Base-by-base conservation (phyloP, 2,888 invertebrate species). In the Papilio elwesi region DNA sequence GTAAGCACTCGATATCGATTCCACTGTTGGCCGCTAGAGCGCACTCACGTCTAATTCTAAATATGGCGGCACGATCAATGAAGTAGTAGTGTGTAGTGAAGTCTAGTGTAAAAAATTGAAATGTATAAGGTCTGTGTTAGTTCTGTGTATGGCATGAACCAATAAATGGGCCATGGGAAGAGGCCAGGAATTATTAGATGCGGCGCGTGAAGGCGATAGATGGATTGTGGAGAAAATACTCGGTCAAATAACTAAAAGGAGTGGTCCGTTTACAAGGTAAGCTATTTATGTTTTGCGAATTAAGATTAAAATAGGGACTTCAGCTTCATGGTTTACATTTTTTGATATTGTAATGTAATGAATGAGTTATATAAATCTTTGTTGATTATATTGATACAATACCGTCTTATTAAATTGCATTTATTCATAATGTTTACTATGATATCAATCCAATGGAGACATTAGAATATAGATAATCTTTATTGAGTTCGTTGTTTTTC, bases 101-200 rank as follows among this genome's bases (percentile, higher is more conserved):
- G 82, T 95, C 86, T 88, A 90, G 90, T 90, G 90, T 90, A 94
- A 92, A 92, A 87, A 86, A 86, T 85, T 90, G 88, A 86, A 90
- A 91, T 90, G 89, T 83, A 87, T 80, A 79, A 83, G 83, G 80
- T 85, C 81, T 88, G 91, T 94, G 92, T 93, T 90, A 90, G 92
- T 94, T 93, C 92, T 88, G 87, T 90, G 90, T 86, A 87, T 90
- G 87, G 83, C 86, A 83, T 79, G 84, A 83, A 81, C 77, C 80
- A 84, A 88, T 89, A 85, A 86, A 91, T 91, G 91, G 93, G 91
- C 89, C 88, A 99, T 99, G 98, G 98, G 98, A 89, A 98, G 98
- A 94, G 98, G 99, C 93, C 98, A 98, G 93, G 98, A 99, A 94
- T 96, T 99, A 91, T 95, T 99, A 90, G 98, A 99, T 89, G 99